Evolutionary conservation across 2,113 vertebrate genomes (phyloP).

Genomic region (Eulemur rufifrons): DNA sequence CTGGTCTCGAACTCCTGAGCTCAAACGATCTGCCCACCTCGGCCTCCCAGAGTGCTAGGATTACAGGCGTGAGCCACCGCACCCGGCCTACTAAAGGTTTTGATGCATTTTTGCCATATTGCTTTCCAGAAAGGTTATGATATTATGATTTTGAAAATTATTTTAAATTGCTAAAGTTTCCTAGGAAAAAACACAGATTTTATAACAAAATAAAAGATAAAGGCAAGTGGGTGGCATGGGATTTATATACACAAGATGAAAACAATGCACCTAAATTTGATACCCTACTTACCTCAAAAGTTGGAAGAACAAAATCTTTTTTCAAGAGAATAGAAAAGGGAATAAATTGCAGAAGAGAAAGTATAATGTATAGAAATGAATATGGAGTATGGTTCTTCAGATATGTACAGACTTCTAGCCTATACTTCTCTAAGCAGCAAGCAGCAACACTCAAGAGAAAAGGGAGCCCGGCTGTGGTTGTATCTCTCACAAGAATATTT

Average conservation of each 20-base stretch:
- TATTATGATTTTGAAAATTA: conserved; percentile 7
- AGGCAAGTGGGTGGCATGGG: fast-evolving
- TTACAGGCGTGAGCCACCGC: too few species aligned
- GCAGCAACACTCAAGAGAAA: neutral
- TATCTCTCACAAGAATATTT: neutral
- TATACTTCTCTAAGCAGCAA: neutral
- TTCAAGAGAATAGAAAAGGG: neutral
- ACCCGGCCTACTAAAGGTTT: neutral
- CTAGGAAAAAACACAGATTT: neutral
- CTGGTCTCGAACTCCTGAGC: too few species aligned
- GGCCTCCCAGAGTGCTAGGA: too few species aligned
- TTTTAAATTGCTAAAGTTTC: neutral
- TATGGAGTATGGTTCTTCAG: neutral
- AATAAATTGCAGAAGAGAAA: neutral
- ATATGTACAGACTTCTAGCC: neutral
- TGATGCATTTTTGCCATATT: neutral
- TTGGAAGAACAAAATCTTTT: neutral
- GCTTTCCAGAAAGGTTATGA: neutral
- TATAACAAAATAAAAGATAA: neutral
- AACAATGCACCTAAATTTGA: neutral
- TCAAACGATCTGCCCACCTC: too few species aligned
- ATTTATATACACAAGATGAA: neutral
- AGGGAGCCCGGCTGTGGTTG: neutral
- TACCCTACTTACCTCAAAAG: neutral
- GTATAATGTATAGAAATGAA: neutral